Evolutionary conservation across 2,797 vertebrate species (phyloP).

Genomic region (Morelia viridis): DNA sequence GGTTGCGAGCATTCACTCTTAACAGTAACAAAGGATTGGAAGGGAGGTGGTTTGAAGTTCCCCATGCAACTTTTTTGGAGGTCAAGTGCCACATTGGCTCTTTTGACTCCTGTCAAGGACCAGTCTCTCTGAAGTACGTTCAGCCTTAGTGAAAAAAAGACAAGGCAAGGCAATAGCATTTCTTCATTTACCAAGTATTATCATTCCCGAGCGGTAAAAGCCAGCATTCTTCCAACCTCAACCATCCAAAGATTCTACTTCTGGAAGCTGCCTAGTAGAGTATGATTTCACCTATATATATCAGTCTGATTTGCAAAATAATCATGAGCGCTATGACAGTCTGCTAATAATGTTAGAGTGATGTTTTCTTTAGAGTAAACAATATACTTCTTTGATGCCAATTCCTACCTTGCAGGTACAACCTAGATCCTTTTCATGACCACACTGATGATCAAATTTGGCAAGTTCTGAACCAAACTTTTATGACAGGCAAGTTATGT

Average conservation of each 20-base stretch:
- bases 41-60: neutral
- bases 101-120: neutral
- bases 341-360: neutral
- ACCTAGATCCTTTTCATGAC: slow-evolving; percentile 77
- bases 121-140: neutral
- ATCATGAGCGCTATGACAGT: neutral
- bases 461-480: slow-evolving; percentile 80
- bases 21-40: neutral
- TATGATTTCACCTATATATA: neutral
- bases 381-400: neutral
- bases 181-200: neutral
- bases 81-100: neutral
- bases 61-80: too few species aligned
- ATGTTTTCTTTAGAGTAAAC: neutral
- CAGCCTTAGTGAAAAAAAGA: neutral
- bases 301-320: neutral
- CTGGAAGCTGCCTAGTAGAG: neutral
- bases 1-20: neutral
- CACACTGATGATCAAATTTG: slow-evolving; percentile 77
- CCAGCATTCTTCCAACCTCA: neutral
- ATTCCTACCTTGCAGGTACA: slow-evolving; percentile 71
- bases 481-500: slow-evolving; percentile 78
- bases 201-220: neutral
- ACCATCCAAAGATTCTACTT: neutral
- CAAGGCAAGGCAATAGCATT: neutral